These are phyloP conservation scores for Sarcophaga bullata DNA, from an alignment of 1,140 invertebrate species.

Conservation along the genomic window DNA sequence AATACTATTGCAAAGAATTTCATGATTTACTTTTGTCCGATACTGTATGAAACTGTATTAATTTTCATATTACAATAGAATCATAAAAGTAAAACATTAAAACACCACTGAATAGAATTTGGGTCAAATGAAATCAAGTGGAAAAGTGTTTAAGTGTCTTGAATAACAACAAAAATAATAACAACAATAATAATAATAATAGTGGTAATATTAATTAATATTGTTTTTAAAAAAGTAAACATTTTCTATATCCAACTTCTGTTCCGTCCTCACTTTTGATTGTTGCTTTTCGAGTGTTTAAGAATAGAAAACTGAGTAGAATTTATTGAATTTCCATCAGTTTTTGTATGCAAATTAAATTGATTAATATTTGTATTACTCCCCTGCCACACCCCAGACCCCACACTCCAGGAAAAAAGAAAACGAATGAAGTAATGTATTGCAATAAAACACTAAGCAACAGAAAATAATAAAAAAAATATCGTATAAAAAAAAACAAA, in stretches of 20 bases:
- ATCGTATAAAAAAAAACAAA: too few relatives aligned
- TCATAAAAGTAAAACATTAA: too few relatives aligned
- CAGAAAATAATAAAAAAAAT: too few relatives aligned
- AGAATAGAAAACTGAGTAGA: neutral
- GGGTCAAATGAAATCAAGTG: conserved; percentile 37
- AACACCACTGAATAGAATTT: neutral
- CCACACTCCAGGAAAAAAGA: neutral
- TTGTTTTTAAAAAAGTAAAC: conserved; percentile 3
- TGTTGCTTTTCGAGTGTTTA: neutral
- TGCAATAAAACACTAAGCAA: too few relatives aligned
- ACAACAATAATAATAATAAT: neutral
- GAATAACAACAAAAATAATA: neutral
- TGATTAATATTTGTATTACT: neutral
- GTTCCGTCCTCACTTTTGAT: too few relatives aligned
- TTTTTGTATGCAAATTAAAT: conserved; percentile 22
- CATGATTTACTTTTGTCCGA: too few relatives aligned
- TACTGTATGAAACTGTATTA: too few relatives aligned
- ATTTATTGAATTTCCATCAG: neutral
- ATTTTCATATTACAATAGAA: too few relatives aligned
- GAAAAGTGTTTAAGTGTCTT: conserved; percentile 37
- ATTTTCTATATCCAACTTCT: neutral
- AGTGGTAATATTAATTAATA: neutral
- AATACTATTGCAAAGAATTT: too few relatives aligned
- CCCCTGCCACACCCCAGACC: too few relatives aligned
- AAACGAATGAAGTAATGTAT: too few relatives aligned